phyloP scores from a whole-genome alignment of 2,113 vertebrate species.

The Cardinalis cardinalis region DNA sequence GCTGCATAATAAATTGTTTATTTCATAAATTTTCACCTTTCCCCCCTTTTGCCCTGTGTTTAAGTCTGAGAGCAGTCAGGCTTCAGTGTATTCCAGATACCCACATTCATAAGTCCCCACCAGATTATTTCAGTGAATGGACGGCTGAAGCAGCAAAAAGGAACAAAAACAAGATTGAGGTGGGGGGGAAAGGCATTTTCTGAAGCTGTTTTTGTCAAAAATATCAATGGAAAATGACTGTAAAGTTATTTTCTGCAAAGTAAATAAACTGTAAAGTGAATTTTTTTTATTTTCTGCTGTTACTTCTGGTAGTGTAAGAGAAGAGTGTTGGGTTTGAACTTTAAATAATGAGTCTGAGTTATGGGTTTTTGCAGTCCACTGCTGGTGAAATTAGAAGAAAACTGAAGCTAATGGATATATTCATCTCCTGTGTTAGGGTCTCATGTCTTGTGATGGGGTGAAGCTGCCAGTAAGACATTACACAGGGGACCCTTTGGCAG shows the following conservation, averaged over 20 bases:
- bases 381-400: background rate
- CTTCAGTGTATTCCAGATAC: background rate
- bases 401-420: background rate
- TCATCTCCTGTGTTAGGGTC: background rate
- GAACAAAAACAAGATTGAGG: accelerated
- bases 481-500: background rate
- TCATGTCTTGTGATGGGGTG: accelerated
- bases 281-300: background rate
- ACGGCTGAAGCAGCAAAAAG: background rate
- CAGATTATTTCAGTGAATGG: background rate
- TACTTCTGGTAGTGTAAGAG: background rate
- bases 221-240: background rate
- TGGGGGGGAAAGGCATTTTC: background rate
- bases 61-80: background rate
- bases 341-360: background rate
- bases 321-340: background rate
- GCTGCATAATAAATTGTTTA: background rate
- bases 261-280: background rate
- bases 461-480: background rate
- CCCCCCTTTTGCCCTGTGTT: accelerated
- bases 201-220: background rate
- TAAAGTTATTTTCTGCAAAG: background rate
- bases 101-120: accelerated
- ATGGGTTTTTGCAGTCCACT: background rate
- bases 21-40: background rate